Evolutionary conservation across 2,113 vertebrate genomes (phyloP), one percentile per base, ranked within the genome.

Genomic region (Dipodomys stephensi): DNA sequence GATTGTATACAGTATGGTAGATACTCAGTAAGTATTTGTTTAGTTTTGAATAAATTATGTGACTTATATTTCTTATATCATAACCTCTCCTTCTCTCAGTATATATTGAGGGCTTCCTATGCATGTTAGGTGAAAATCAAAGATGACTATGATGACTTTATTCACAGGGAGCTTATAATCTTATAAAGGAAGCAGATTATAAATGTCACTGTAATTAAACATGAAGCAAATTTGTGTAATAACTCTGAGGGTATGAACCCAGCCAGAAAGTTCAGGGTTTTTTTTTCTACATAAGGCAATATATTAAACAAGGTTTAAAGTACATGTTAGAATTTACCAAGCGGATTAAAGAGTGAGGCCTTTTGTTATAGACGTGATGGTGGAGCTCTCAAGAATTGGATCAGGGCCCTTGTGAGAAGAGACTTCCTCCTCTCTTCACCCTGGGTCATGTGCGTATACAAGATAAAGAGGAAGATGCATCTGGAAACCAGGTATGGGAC

Each of bases 141-240:
- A 94, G 30, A 68, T 62, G 15, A 49, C 27, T 13, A 35, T 35
- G 8, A 64, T 69, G 67, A 28, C 13, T 13, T 27, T 74, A 10
- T 92, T n/a, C 30, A 32, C 27, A 74, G 10, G 23, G 16, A 77
- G 3, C 7, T 89, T n/a, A 35, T 35, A 71, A 27, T 60, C n/a
- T 81, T 65, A 0, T 67, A 83, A 88, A 12, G 3, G 49, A 92
- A 79, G 3, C 11, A 71, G 60, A 67, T 11, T 57, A 8, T 65
- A 39, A 18, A 92, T 80, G 73, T 60, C 28, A 69, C 44, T 78
- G 9, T 76, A 69, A 83, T 94, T 78, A 83, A 92, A 87, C 32
- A 71, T 57, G 53, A 44, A 13, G 35, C 35, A 39, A 39, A 39
- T 73, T 22, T 77, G 65, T 85, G 44, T 79, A 82, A 60, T 71